These are phyloP conservation scores for Halictus rubicundus DNA, from an alignment of 1,140 invertebrate species.

Conservation along the genomic window DNA sequence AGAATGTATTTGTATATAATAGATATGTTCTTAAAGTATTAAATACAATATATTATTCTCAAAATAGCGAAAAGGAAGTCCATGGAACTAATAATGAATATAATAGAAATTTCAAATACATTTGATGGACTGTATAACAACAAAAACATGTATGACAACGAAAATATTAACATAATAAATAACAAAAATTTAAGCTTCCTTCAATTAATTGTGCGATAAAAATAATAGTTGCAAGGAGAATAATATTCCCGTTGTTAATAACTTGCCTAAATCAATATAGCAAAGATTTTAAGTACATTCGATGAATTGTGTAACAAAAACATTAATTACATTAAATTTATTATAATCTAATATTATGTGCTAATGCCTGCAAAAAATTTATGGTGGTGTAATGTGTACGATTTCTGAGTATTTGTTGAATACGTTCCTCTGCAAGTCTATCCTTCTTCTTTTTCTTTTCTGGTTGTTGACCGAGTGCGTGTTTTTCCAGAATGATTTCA, in stretches of 20 bases:
- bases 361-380: not conserved
- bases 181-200: not conserved
- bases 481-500: not conserved
- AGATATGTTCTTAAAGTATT: too few relatives aligned
- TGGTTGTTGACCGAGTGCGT: too few relatives aligned
- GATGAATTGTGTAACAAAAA: conserved; percentile 1
- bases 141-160: too few relatives aligned
- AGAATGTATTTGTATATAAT: too few relatives aligned
- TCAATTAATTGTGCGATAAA: not conserved
- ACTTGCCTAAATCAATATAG: not conserved
- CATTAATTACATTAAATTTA: conserved; percentile 4
- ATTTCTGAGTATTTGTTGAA: not conserved
- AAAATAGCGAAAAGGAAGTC: too few relatives aligned
- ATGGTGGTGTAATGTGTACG: not conserved
- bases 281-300: not conserved
- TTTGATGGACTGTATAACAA: not conserved
- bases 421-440: not conserved
- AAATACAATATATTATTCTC: too few relatives aligned
- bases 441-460: too few relatives aligned
- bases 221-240: not conserved
- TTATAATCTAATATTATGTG: not conserved
- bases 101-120: not conserved
- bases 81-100: not conserved
- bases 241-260: conserved; percentile 6
- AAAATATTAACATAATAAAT: not conserved